A percentile compares a stretch with the other conserved stretches of the same genome.
Conservation (phyloP, 2,113 vertebrate genomes). For the Irena cyanogastra region DNA sequence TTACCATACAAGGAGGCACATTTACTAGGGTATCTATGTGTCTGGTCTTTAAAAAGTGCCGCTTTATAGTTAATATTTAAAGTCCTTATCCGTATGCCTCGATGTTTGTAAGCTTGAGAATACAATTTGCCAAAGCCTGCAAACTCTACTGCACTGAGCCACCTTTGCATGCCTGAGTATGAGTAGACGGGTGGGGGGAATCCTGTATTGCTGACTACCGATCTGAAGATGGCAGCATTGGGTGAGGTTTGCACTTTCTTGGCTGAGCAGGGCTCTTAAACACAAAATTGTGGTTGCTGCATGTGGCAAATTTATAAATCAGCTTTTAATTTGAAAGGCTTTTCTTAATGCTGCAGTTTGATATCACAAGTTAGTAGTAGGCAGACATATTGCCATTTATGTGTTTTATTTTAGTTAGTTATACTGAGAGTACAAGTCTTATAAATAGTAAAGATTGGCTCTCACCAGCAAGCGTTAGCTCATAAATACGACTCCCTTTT, state of each 20-base stretch:
- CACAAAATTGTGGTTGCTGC: not conserved
- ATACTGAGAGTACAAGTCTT: not conserved
- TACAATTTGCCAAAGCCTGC: not conserved
- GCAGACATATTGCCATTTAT: not conserved
- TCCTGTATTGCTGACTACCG: not conserved
- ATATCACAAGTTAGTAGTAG: slow-evolving; percentile 17
- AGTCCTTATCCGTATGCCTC: not conserved
- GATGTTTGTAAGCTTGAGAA: not conserved
- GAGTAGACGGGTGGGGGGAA: not conserved
- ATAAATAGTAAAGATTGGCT: not conserved
- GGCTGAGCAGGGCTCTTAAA: not conserved
- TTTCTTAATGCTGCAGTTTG: slow-evolving; percentile 26
- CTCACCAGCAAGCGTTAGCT: not conserved
- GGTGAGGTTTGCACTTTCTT: slow-evolving; percentile 41
- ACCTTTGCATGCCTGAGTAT: too few species aligned
- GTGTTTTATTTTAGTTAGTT: slow-evolving; percentile 10
- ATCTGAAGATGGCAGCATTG: slow-evolving; percentile 81
- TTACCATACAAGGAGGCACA: not conserved
- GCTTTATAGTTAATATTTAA: not conserved
- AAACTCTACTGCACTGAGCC: not conserved
- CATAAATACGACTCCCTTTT: not conserved
- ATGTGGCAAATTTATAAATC: slow-evolving; percentile 7
- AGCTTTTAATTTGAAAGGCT: slow-evolving; percentile 40
- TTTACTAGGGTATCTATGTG: not conserved
- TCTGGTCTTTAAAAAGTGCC: not conserved